Evolutionary conservation across 2,888 invertebrate genomes (phyloP), one percentile per base, ranked within the genome.

Genomic region (Heteromyza rotundicornis): DNA sequence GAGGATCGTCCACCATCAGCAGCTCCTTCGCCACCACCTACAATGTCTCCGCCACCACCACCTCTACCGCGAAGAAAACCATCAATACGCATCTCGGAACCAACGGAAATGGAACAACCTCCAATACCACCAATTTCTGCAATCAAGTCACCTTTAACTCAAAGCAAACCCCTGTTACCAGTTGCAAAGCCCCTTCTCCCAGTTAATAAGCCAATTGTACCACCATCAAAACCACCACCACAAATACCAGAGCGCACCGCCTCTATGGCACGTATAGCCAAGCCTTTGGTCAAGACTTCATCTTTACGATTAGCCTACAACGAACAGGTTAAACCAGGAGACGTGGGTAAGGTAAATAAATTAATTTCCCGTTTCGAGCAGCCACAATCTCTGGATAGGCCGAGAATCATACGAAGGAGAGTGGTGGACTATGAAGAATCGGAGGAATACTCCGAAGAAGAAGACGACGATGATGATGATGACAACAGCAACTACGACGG

Each of bases 331-430:
- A 78, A 76, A 59, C 79, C 80, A 2, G 66, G 66, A 14, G 78
- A 82, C 60, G 65, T 82, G 12, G 81, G 81, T 24, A 82, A 82
- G 59, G 82, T 82, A 2, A 82, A 82, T 52, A 81, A 81, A 64
- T 64, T 82, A 17, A 82, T 82, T 51, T 78, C 80, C 0, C 77
- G 77, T 2, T 82, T 82, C 54, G 82, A 79, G 60, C 69, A 79
- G 60, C 69, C 64, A 17, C 65, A 70, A 2, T 20, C 60, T 20
- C 14, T 17, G 2, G 70, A 73, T 1, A 59, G 70, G 12, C 72
- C 76, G 0, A 66, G 72, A 17, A 59, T 71, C 5, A 66, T 70
- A 22, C 58, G 70, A 0, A 64, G 72, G 1, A 68, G 70, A 1
- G 12, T 8, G 16, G 50, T 70, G 23, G 68, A 68, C 54, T 70